Evolutionary conservation across 1,140 invertebrate species (phyloP), one percentile per base, ranked within the genome.

Genomic region (Ruditapes philippinarum): DNA sequence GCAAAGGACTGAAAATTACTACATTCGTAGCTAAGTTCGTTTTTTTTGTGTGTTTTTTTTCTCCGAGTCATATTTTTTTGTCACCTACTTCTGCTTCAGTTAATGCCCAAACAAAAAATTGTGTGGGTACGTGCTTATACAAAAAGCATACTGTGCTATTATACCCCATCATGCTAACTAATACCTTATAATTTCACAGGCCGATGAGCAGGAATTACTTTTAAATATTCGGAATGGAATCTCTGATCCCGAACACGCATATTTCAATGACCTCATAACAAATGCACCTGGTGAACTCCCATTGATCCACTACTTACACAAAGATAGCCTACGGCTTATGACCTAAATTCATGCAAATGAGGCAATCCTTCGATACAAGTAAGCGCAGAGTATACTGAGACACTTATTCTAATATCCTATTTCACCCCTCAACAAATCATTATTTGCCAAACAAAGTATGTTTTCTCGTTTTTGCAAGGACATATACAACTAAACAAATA

Each of bases 121-220:
- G 65, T 70, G 65, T 70, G 65, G 65, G 65, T 40, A 70, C 36
- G 65, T 70, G 65, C 65, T 12, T 70, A 38, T 17, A 45, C 5
- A 78, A 78, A 81, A 80, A 81, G 40, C 36, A 81, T 81, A 81
- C n/a, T 65, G 49, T n/a, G 79, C 0, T 54, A 54, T 81, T 57
- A 62, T 42, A 65, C 36, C 31, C 36, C 4, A 14, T 65, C 54
- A 38, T 40, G 79, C 68, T n/a, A 60, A 38, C 74, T 68, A 88
- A 88, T 88, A 88, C 51, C 60, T 33, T 54, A 78, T 79, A 79
- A 88, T 88, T 88, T 88, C 85, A 88, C 42, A 38, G 38, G 11
- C 40, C 22, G 25, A 33, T 62, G 76, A 80, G 17, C 76, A 22
- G n/a, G 85, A 88, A 88, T 88, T 88, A 88, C 85, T 65, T 51